Evolutionary conservation across 2,888 invertebrate species (phyloP), one percentile per base, ranked within the genome.

Genomic region (Embidobia sp.): DNA sequence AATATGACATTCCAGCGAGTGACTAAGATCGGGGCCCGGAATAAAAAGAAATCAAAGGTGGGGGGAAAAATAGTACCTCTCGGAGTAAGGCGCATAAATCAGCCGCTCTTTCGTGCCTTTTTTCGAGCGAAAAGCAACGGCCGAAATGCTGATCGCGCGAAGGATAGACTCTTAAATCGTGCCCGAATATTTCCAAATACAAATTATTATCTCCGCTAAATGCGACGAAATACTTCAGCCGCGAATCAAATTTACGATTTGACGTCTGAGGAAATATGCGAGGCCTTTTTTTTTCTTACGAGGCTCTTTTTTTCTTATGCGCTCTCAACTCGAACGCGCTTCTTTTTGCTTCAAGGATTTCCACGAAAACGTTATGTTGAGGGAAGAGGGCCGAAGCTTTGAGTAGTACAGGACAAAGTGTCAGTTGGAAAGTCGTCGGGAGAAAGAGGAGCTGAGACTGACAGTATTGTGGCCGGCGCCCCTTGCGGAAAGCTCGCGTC

Each of bases 1-100:
- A 48, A 72, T 72, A 64, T 72, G 63, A 72, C 72, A 72, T 72
- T 72, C 72, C 72, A 53, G 18, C 42, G 63, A 37, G 42, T 64
- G 72, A 72, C 72, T 55, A 63, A 72, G 63, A 46, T 49, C 33
- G 18, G 26, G 33, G n/a, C 40, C 44, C 18, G n/a, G 16, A 37
- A 18, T 0, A 49, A 18, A 40, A 10, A 3, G 18, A 18, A 42
- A 18, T 18, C n/a, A 33, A 59, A 27, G n/a, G 16, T 37, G 22
- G 7, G 63, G 53, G 49, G 33, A 10, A 35, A 63, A 63, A 63
- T 44, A 46, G 70, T 33, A 53, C 51, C 59, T 61, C 70, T 53
- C 27, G 37, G 27, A 19, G 37, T 46, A 49, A 29, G 15, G 46
- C 22, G 61, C 53, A 70, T 70, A 70, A 61, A 70, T 70, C 61